Percentiles rank a stretch among this genome's conserved stretches.
phyloP scores from a whole-genome alignment of 2,797 vertebrate genomes.

The Hypotaenidia okinawae region DNA sequence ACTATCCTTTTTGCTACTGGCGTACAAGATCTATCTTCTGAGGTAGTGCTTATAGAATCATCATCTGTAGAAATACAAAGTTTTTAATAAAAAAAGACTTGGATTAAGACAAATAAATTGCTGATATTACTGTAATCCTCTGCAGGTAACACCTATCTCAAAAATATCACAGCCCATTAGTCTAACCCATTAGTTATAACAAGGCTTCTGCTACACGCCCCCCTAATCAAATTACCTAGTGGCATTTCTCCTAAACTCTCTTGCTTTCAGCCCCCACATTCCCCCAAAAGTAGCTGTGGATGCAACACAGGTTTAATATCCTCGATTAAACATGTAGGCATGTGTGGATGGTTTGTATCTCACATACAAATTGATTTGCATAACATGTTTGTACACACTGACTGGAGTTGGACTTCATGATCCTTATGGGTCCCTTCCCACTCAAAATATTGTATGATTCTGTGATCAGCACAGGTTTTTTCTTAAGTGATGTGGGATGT shows the following conservation, averaged over 20 bases:
- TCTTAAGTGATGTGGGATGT: not conserved
- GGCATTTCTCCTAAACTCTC: not conserved
- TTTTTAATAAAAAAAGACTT: not conserved
- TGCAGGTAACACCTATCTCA: not conserved
- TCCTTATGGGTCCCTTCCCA: no score
- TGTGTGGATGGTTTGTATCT: not conserved
- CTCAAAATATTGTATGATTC: no score
- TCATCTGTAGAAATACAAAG: constrained; percentile 55
- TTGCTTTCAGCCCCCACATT: not conserved
- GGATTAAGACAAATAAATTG: not conserved
- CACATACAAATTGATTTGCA: not conserved
- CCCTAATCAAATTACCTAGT: not conserved
- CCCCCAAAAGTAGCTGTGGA: not conserved
- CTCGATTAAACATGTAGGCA: not conserved
- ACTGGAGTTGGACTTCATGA: no score
- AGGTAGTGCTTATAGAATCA: constrained; percentile 60
- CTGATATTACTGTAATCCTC: not conserved
- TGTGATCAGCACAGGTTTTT: not conserved
- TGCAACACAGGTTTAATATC: not conserved
- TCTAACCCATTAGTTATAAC: not conserved
- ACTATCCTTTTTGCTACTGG: constrained; percentile 17
- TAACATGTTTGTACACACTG: not conserved
- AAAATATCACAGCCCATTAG: not conserved
- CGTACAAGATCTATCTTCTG: constrained; percentile 49
- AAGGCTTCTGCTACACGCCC: not conserved